Evolutionary conservation across 1,140 invertebrate genomes (phyloP).

Genomic region (Tetragnatha versicolor): DNA sequence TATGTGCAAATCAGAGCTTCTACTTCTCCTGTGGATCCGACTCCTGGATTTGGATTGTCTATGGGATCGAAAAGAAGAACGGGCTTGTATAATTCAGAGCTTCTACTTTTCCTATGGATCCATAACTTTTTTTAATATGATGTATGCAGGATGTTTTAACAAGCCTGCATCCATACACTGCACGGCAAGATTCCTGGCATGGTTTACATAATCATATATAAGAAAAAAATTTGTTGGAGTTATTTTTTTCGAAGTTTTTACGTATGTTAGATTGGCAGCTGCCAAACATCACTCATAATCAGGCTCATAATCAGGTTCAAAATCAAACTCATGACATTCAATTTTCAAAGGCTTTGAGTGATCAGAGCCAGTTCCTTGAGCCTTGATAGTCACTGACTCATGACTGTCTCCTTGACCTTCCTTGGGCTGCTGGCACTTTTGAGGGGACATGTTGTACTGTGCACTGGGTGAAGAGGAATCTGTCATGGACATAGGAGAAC

Average conservation of each 20-base stretch:
- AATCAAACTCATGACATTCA: slow-evolving; percentile 69
- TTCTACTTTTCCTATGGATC: no score
- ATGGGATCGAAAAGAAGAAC: no score
- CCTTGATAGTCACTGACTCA: slow-evolving; percentile 9
- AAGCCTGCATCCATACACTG: no score
- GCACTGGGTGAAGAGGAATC: slow-evolving; percentile 18
- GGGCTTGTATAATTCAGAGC: no score
- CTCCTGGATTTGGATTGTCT: slow-evolving; percentile 58
- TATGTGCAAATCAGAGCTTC: slow-evolving; percentile 58
- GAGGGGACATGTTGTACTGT: slow-evolving; percentile 21
- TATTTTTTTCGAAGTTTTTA: no score
- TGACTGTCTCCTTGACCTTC: background rate
- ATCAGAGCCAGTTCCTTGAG: background rate
- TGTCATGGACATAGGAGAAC: background rate
- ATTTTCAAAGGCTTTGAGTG: background rate
- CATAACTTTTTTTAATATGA: no score
- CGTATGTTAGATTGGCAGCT: no score
- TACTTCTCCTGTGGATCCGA: slow-evolving; percentile 41
- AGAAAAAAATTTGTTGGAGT: no score
- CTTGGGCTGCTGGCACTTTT: slow-evolving; percentile 19
- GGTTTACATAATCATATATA: no score
- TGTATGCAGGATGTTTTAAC: no score
- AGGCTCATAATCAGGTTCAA: slow-evolving; percentile 80
- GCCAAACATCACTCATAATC: no score
- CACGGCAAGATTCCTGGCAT: no score